phyloP scores from a whole-genome alignment of 2,113 vertebrate genomes.

The Muscicapa adusta region DNA sequence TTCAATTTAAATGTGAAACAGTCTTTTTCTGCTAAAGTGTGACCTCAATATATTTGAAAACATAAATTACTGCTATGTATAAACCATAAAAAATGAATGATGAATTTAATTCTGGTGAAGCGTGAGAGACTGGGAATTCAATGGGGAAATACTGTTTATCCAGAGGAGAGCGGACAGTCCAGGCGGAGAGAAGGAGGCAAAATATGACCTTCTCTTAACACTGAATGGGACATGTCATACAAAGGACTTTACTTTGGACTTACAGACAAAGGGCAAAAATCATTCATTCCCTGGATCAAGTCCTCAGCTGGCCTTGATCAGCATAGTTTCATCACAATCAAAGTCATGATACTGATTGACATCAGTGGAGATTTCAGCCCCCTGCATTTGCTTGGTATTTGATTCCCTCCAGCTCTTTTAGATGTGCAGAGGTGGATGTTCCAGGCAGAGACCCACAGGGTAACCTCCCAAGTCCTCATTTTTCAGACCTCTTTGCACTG shows the following conservation, averaged over 20 bases:
- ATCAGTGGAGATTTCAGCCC: neutral
- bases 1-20: conserved; percentile 83
- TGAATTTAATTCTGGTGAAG: conserved; percentile 83
- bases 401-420: neutral
- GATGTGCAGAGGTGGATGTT: neutral
- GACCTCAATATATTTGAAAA: conserved; percentile 83
- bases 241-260: conserved; percentile 44
- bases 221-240: neutral
- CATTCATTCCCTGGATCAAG: neutral
- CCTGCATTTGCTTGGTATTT: neutral
- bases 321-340: neutral
- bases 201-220: conserved; percentile 51
- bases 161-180: conserved; percentile 43
- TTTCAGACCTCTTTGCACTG: neutral
- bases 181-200: neutral
- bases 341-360: neutral
- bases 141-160: conserved; percentile 70
- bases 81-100: conserved; percentile 87
- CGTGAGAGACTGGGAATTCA: conserved; percentile 70
- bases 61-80: conserved; percentile 82
- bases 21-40: conserved; percentile 81
- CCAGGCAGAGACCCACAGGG: neutral
- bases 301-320: neutral
- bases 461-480: neutral
- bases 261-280: neutral